Conservation (phyloP, 1,140 invertebrate genomes). For the Drosophila carrolli region DNA sequence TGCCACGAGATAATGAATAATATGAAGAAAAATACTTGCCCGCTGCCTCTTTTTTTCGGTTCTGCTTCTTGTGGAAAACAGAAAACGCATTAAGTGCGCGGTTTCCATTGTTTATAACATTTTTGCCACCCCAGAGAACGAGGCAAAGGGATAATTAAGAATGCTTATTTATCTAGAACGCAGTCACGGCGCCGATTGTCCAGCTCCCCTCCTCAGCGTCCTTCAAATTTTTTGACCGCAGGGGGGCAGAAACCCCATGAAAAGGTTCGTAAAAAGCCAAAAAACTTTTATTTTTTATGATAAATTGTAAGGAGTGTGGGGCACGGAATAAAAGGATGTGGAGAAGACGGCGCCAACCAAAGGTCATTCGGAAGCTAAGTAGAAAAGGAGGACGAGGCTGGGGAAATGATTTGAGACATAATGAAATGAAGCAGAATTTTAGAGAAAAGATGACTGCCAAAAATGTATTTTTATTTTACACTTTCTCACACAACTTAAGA, state of each 20-base stretch:
- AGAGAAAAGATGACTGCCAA: conserved; percentile 4
- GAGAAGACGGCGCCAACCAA: conserved; percentile 57
- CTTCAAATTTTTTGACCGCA: conserved; percentile 60
- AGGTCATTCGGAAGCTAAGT: conserved; percentile 51
- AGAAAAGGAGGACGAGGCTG: conserved; percentile 4
- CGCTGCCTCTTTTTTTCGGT: conserved; percentile 21
- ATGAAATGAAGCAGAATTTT: conserved; percentile 24
- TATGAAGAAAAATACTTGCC: conserved; percentile 80
- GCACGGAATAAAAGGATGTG: conserved; percentile 11
- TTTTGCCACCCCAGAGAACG: conserved; percentile 45
- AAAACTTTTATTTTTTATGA: conserved; percentile 71
- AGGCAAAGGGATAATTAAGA: conserved; percentile 80
- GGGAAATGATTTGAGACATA: conserved; percentile 33
- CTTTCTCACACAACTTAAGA: neutral
- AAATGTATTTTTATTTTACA: neutral
- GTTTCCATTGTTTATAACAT: conserved; percentile 81
- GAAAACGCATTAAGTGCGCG: conserved; percentile 82
- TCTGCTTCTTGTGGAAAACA: conserved; percentile 43
- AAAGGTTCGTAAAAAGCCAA: conserved; percentile 57
- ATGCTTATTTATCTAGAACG: conserved; percentile 84
- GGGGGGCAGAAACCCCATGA: conserved; percentile 36
- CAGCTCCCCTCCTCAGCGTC: conserved; percentile 21
- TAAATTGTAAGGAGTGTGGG: conserved; percentile 55
- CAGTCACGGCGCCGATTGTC: conserved; percentile 74
- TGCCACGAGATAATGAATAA: conserved; percentile 76